phyloP scores from a whole-genome alignment of 2,797 vertebrate species.

The Acanthurus lineatus region DNA sequence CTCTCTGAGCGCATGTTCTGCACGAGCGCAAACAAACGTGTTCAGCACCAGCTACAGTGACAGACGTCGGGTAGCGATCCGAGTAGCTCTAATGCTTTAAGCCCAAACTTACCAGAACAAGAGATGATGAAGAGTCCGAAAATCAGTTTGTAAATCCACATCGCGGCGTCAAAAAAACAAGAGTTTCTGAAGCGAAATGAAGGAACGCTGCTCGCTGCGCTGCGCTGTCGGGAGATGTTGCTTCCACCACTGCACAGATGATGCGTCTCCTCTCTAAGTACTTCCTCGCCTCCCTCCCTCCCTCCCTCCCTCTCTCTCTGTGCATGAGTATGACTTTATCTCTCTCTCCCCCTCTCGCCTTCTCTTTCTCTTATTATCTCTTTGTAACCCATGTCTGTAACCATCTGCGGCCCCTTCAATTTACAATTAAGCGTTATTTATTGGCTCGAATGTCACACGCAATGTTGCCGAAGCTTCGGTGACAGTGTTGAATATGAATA shows the following conservation, averaged over 20 bases:
- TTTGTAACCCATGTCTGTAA: neutral
- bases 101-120: constrained; percentile 82
- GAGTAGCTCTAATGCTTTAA: constrained; percentile 7
- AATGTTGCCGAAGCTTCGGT: neutral
- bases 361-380: neutral
- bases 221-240: constrained; percentile 67
- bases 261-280: constrained; percentile 81
- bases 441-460: neutral
- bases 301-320: constrained; percentile 9
- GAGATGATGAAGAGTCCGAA: constrained; percentile 79
- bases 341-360: constrained; percentile 17
- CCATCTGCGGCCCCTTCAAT: neutral
- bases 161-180: constrained; percentile 63
- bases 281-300: constrained; percentile 36
- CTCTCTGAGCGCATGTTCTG: constrained; percentile 3
- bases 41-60: neutral
- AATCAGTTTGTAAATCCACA: constrained; percentile 91
- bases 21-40: constrained; percentile 3
- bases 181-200: neutral
- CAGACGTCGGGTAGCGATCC: neutral
- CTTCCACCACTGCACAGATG: constrained; percentile 77
- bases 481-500: neutral
- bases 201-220: constrained; percentile 24
- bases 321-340: constrained; percentile 28
- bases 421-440: neutral